Base-by-base conservation (phyloP, 2,888 invertebrate genomes). In the Rhabditoides inermis region DNA sequence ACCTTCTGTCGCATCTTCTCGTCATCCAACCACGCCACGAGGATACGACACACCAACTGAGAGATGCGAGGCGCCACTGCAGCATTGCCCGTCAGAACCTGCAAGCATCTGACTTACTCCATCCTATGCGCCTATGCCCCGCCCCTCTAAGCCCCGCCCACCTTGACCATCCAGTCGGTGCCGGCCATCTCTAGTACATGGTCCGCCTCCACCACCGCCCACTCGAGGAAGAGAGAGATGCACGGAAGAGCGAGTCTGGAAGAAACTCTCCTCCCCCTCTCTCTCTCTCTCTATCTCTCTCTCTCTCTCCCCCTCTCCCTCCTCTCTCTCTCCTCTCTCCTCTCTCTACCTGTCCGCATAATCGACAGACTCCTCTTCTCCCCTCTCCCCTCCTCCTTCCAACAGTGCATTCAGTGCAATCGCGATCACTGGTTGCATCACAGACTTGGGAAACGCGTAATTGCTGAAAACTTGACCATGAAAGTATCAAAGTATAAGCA, bases 21-120 rank as follows among this genome's bases (percentile, higher is more conserved):
- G 39, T 57, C 56, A 46, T 73, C 72, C 15, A 73, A 54, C 72
- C 71, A 73, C 12, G 49, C 47, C 25, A 68, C 57, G 20, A 73
- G 53, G 1, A 73, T 55, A 6, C 60, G 60, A 7, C 60, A 55
- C 22, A 65, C 63, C 2, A 67, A 49, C 3, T 60, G 40, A 23
- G 62, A 56, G 36, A 68, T 61, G 7, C 59, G 48, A 42, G 40
- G 49, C 47, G 53, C 59, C 49, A 60, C 55, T 18, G 48, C 45
- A 12, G 58, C 56, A n/a, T 53, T 54, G 3, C 60, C 64, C 6
- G 63, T 61, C 3, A 69, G 54, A 39, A 61, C 55, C 41, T 60
- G 56, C 20, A 53, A 15, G 5, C 10, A 49, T 26, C 7, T 49
- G 2, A 18, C 32, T 32, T 32, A 32, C 7, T 18, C 18, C 20